These are phyloP conservation scores for Glyphotaelius pellucidus DNA, from an alignment of 2,888 invertebrate species.

Conservation along the genomic window DNA sequence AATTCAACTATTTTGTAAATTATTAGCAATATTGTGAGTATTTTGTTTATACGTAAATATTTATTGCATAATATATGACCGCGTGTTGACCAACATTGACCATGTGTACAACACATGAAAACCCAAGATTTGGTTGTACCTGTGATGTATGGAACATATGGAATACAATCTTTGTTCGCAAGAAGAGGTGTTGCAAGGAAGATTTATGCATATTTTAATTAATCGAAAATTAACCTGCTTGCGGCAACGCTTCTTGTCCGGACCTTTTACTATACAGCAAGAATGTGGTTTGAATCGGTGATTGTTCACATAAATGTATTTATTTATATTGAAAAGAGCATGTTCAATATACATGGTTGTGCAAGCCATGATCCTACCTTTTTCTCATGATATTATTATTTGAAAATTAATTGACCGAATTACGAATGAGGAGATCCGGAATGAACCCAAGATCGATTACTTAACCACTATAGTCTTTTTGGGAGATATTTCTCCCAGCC, in stretches of 20 bases:
- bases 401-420: background rate
- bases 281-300: background rate
- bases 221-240: background rate
- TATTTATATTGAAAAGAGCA: background rate
- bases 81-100: background rate
- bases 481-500: too few species aligned
- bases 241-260: background rate
- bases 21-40: background rate
- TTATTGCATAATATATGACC: background rate
- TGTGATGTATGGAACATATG: background rate
- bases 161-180: background rate
- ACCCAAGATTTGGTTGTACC: background rate
- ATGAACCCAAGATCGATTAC: background rate
- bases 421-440: background rate
- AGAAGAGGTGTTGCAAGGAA: background rate
- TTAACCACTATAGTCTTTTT: too few species aligned
- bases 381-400: background rate
- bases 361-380: background rate
- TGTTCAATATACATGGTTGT: background rate
- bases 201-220: background rate
- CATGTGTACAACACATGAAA: background rate
- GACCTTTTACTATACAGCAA: background rate
- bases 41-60: background rate
- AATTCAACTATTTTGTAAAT: too few species aligned
- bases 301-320: background rate